Base-by-base conservation (phyloP, 2,888 invertebrate species). In the Himalopsyche tibetana region DNA sequence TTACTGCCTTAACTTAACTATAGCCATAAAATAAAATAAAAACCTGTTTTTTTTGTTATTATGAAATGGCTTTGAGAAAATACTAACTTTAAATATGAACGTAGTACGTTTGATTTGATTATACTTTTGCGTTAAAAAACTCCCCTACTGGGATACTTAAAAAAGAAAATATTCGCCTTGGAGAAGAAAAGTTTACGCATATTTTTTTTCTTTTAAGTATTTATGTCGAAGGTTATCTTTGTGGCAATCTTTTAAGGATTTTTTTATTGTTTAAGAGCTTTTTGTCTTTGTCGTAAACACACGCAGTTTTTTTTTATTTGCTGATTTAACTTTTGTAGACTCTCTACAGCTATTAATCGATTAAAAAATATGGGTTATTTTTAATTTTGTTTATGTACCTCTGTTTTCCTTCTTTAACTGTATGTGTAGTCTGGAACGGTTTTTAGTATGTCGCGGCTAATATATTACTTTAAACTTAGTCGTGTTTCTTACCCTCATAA, bases 61-160 rank as follows among this genome's bases (percentile, higher is more conserved):
- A 63, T 63, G 63, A 63, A 63, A 63, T 28, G 63, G 63, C 63
- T 63, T 63, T 63, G 63, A 63, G 28, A 63, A 63, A 63, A 63
- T 63, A 63, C 63, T 63, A 63, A 63, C 19, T 63, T 63, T 63
- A 63, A 63, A 63, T 63, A 63, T 63, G 63, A 63, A 63, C n/a
- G 19, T 19, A 63, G 63, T 63, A 63, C 63, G n/a, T 63, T 63
- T 63, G 63, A 63, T 63, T 63, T 63, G 63, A 63, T 63, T 63
- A 63, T 63, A 5, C 63, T 63, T 63, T 63, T 63, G 63, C 19
- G 63, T 63, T 63, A 63, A 63, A 63, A 63, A 63, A 15, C 63
- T 51, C 51, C 15, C 63, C 63, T 63, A 19, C 63, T 63, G 63
- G 63, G 63, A 63, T 19, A 63, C 63, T 63, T 63, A 63, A 19